Conservation (phyloP, 2,113 vertebrate species). For the Siniperca chuatsi region DNA sequence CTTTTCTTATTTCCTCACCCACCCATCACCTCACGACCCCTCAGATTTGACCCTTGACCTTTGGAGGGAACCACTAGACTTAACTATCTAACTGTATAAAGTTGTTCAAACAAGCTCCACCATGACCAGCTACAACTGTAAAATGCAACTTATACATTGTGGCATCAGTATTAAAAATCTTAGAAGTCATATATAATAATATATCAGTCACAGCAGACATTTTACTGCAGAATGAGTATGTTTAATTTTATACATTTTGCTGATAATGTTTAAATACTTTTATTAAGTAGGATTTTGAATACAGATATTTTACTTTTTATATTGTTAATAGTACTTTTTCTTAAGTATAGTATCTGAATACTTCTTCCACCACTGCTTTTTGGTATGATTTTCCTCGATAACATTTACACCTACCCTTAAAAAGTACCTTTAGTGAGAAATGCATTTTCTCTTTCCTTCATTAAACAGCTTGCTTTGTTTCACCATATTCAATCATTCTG, state of each 20-base stretch:
- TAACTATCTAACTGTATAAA: neutral
- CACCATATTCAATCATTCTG: neutral
- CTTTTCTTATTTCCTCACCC: neutral
- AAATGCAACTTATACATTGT: neutral
- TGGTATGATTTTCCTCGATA: neutral
- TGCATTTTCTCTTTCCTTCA: neutral
- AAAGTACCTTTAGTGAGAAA: neutral
- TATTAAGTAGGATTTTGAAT: neutral
- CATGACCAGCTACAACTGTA: neutral
- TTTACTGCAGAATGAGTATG: neutral
- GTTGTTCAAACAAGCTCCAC: neutral
- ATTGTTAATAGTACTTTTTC: no score
- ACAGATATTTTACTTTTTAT: neutral
- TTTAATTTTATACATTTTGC: neutral
- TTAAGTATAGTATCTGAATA: neutral
- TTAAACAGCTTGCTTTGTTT: constrained; percentile 31
- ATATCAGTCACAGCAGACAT: neutral
- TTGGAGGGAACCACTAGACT: neutral
- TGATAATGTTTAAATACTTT: neutral
- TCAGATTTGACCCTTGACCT: neutral
- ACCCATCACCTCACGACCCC: neutral
- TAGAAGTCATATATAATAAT: neutral
- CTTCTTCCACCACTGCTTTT: neutral
- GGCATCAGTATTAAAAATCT: no score
- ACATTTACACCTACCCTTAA: neutral